Conservation (phyloP, 2,797 vertebrate genomes). For the Parotocinclus haroldoi region DNA sequence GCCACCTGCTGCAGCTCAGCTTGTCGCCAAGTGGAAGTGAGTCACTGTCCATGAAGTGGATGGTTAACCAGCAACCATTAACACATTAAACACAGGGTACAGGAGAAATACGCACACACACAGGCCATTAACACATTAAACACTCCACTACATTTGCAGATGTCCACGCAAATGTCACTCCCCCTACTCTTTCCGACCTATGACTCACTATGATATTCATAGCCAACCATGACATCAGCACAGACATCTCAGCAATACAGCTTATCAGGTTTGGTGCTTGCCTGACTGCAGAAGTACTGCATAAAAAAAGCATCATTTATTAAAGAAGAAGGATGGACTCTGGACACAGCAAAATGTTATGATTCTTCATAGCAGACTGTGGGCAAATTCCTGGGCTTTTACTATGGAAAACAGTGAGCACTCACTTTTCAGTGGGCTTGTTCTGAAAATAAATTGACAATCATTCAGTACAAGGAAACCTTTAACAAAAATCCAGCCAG, state of each 20-base stretch:
- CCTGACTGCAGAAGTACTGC: conserved; percentile 28
- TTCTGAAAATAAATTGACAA: too few relatives aligned
- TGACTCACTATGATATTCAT: conserved; percentile 59
- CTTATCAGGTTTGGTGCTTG: conserved; percentile 24
- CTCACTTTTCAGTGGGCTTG: too few relatives aligned
- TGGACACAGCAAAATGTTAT: too few relatives aligned
- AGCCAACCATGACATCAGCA: conserved; percentile 53
- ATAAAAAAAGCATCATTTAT: too few relatives aligned
- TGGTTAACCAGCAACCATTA: conserved; percentile 64
- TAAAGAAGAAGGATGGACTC: too few relatives aligned
- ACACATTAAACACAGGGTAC: conserved; percentile 66
- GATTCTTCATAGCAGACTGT: too few relatives aligned
- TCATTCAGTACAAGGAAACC: too few relatives aligned
- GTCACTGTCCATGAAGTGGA: conserved; percentile 57
- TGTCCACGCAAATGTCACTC: conserved; percentile 38
- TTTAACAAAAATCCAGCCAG: too few relatives aligned
- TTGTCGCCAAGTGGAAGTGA: conserved; percentile 59
- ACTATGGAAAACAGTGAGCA: too few relatives aligned
- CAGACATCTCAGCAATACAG: conserved; percentile 11
- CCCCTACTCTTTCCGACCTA: conserved; percentile 31
- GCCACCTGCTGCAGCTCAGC: conserved; percentile 57
- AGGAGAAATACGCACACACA: conserved; percentile 16
- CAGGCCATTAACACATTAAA: conserved; percentile 62
- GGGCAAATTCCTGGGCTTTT: too few relatives aligned
- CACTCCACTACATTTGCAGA: conserved; percentile 56